Conservation (phyloP, 2,888 invertebrate genomes). For the Acronicta alni region DNA sequence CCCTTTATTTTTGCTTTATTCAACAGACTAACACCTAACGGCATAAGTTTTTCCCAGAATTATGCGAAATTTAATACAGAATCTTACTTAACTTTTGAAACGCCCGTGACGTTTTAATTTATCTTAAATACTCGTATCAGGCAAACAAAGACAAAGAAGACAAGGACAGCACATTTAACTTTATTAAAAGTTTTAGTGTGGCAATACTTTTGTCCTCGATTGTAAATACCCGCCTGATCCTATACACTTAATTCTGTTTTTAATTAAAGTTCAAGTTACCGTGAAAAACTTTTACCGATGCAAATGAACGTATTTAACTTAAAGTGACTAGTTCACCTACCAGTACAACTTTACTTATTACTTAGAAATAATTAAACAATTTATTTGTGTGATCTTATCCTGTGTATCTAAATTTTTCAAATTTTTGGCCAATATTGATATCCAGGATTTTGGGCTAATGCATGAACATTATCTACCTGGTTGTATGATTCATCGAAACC, state of each 20-base stretch:
- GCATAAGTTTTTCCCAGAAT: too few relatives aligned
- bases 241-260: constrained; percentile 74
- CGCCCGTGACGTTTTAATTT: background rate
- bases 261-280: constrained; percentile 86
- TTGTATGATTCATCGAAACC: too few relatives aligned
- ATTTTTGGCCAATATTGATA: too few relatives aligned
- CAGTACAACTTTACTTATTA: constrained; percentile 43
- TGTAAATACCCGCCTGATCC: constrained; percentile 66
- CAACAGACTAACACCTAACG: too few relatives aligned
- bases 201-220: constrained; percentile 45
- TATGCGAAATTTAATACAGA: too few relatives aligned
- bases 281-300: constrained; percentile 79
- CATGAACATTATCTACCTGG: too few relatives aligned
- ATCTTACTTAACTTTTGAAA: background rate
- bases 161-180: background rate
- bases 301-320: constrained; percentile 72
- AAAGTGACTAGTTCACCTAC: constrained; percentile 34
- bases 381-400: constrained; percentile 45
- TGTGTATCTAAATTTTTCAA: constrained; percentile 25
- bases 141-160: background rate
- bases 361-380: constrained; percentile 48
- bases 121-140: background rate
- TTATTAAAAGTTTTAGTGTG: constrained; percentile 15
- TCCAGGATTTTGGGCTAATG: too few relatives aligned
- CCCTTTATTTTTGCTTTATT: too few relatives aligned